Base-by-base conservation (phyloP, 2,797 vertebrate species). In the Lagodon rhomboides region DNA sequence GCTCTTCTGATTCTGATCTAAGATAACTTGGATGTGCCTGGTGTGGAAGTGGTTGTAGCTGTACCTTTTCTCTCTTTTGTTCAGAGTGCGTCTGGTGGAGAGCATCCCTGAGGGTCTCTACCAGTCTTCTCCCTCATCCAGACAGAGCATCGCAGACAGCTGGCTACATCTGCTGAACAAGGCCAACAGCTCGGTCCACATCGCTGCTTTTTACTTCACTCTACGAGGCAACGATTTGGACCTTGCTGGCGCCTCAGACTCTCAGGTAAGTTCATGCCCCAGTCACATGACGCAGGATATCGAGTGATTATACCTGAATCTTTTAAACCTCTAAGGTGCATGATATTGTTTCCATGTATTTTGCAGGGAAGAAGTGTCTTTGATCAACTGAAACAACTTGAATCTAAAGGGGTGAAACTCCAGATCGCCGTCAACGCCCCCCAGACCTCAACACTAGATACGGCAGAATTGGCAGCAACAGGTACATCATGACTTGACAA, bases 161-260 rank as follows among this genome's bases (percentile, higher is more conserved):
- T 97, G 96, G 96, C 86, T 91, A 17, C 79, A 80, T 56, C 89
- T 97, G 68, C 89, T 97, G 56, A 62, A 83, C 55, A 47, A 64
- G 50, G 94, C 96, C 64, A 93, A 94, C 74, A 80, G 73, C 86
- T 94, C 94, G 0, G 95, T 96, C 66, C 71, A 93, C 62, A 93
- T 97, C 1, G 94, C 94, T 0, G 95, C 95, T 34, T 96, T 95
- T 86, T 96, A 97, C 91, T 80, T 96, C 73, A 93, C 94, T 0
- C 92, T 97, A 5, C 85, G 84, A 20, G 91, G 67, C 85, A 71
- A 58, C 0, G 88, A 93, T 60, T 0, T 55, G 30, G 3, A 82
- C 16, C 65, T 76, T 0, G 27, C 69, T 2, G 80, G 89, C n/a
- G 73, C 87, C 34, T 80, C 83, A 1, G 92, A 92, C 65, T 62